phyloP scores from a whole-genome alignment of 2,888 invertebrate species.

The Leptinotarsa haldemani region DNA sequence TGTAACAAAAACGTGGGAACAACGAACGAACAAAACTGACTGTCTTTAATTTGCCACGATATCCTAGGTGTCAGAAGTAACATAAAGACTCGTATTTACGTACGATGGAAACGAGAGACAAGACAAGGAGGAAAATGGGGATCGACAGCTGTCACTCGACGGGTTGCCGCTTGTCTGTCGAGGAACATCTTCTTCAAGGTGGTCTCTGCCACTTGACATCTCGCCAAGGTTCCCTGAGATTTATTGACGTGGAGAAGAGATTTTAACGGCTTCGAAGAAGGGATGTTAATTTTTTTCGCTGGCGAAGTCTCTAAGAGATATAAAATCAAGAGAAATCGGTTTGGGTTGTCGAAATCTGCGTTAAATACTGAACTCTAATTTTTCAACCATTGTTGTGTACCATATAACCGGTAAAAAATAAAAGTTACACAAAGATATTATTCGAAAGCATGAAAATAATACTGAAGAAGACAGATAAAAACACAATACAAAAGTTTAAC shows the following conservation, averaged over 20 bases:
- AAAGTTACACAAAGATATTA: not conserved
- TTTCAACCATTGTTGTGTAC: no score
- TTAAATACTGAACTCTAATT: not conserved
- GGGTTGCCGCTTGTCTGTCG: constrained; percentile 58
- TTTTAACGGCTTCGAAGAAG: constrained; percentile 44
- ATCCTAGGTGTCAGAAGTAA: constrained; percentile 21
- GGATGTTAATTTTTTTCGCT: constrained; percentile 39
- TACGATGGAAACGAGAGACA: constrained; percentile 21
- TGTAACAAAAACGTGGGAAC: constrained; percentile 13
- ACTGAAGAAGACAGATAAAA: no score
- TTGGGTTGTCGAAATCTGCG: not conserved
- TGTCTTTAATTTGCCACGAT: constrained; percentile 12
- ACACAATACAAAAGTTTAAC: no score
- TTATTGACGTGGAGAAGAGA: constrained; percentile 38
- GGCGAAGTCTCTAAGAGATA: constrained; percentile 28
- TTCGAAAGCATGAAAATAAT: not conserved
- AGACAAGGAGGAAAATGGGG: constrained; percentile 29
- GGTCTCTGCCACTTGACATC: constrained; percentile 53
- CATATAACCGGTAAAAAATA: not conserved
- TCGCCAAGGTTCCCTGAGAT: constrained; percentile 40
- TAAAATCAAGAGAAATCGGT: not conserved
- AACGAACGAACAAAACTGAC: constrained; percentile 1
- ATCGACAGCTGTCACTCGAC: constrained; percentile 61
- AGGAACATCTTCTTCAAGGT: constrained; percentile 61
- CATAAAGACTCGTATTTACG: constrained; percentile 14